Conservation (phyloP, 2,888 invertebrate genomes). For the Volucella inflata region DNA sequence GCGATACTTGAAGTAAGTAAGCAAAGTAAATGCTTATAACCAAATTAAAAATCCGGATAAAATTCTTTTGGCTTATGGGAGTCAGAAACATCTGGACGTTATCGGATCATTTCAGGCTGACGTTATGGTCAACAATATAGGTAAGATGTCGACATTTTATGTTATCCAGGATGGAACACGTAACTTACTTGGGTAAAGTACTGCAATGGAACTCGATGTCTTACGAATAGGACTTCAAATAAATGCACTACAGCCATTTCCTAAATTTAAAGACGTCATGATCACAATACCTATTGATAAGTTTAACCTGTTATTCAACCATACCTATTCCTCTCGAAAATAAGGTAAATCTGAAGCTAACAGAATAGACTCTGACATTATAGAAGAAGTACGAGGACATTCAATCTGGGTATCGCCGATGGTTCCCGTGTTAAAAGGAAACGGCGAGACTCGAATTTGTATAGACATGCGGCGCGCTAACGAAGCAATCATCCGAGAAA, state of each 20-base stretch:
- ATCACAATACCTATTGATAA: not conserved
- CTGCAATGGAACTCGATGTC: no score
- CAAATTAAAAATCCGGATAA: not conserved
- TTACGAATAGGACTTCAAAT: no score
- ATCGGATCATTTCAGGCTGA: no score
- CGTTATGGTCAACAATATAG: no score
- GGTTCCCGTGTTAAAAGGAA: not conserved
- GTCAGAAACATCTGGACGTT: no score
- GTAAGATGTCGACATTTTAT: not conserved
- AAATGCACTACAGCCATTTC: no score
- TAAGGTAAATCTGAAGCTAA: not conserved
- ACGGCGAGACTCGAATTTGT: conserved; percentile 1
- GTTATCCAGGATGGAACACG: not conserved
- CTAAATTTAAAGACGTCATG: conserved; percentile 4
- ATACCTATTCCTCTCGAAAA: not conserved
- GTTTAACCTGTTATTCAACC: not conserved
- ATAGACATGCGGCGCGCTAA: conserved; percentile 4
- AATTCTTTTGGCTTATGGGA: no score
- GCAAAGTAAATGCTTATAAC: not conserved
- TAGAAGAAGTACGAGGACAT: no score
- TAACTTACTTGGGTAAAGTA: no score
- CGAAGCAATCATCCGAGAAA: not conserved
- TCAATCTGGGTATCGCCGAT: no score
- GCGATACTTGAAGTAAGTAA: not conserved
- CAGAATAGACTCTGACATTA: not conserved